These are phyloP conservation scores for Drosophila pseudotalamancana DNA, from an alignment of 2,888 invertebrate species.

Conservation along the genomic window DNA sequence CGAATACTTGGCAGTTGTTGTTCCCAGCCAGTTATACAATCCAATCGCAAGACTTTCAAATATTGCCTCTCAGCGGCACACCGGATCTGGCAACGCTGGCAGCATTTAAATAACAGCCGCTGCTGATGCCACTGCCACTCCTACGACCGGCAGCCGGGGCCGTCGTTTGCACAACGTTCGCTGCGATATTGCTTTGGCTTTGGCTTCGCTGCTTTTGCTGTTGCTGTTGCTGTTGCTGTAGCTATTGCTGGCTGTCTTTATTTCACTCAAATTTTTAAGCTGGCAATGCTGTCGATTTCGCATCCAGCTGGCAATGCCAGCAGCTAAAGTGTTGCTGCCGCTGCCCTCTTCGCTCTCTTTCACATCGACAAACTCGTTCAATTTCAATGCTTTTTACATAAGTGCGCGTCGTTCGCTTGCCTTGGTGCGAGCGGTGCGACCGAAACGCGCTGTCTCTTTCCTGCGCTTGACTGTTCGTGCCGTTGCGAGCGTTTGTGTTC, in stretches of 20 bases:
- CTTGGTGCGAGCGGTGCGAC: conserved; percentile 37
- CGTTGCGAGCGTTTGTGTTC: conserved; percentile 38
- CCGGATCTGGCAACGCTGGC: conserved; percentile 53
- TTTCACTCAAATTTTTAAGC: conserved; percentile 48
- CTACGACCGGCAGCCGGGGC: conserved; percentile 53
- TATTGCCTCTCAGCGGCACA: conserved; percentile 16
- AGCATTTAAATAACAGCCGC: conserved; percentile 62
- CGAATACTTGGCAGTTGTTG: conserved; percentile 23
- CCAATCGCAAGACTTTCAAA: conserved; percentile 48
- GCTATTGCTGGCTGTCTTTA: conserved; percentile 51
- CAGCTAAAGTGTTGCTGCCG: conserved; percentile 39
- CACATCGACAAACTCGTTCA: conserved; percentile 71
- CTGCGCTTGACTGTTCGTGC: too few relatives aligned
- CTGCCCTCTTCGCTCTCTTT: conserved; percentile 27
- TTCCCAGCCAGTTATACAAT: conserved; percentile 37
- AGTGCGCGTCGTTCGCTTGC: conserved; percentile 58
- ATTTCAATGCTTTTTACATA: conserved; percentile 77
- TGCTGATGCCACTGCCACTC: conserved; percentile 60
- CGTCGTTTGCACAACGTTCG: conserved; percentile 68
- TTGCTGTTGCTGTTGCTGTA: conserved; percentile 37
- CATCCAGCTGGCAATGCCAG: conserved; percentile 55
- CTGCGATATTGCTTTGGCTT: conserved; percentile 55
- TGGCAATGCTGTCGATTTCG: conserved; percentile 57
- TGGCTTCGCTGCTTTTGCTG: too few relatives aligned
- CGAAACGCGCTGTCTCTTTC: background rate